A percentile compares a stretch with the other conserved stretches of the same genome.
Evolutionary conservation across 2,113 vertebrate genomes (phyloP).

Genomic region (Nyctibius bracteatus): DNA sequence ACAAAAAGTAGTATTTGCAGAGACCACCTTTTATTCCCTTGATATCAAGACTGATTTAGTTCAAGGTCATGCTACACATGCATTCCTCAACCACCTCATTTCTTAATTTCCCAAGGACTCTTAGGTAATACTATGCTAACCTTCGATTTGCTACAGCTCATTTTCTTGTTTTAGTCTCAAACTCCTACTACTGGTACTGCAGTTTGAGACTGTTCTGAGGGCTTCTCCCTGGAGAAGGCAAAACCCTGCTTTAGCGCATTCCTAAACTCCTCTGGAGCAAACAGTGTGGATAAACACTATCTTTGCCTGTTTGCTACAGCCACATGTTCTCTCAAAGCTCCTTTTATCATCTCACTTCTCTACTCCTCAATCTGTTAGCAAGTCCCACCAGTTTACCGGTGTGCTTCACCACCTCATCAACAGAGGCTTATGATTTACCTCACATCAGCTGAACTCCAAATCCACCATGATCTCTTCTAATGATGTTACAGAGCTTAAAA

Average conservation of each 20-base stretch:
- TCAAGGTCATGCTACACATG: neutral
- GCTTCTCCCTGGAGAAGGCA: neutral
- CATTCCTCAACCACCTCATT: neutral
- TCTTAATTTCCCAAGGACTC: neutral
- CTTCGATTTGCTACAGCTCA: neutral
- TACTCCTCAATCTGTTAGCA: neutral
- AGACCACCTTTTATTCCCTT: neutral
- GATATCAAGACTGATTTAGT: neutral
- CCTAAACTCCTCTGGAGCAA: neutral
- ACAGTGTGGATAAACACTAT: neutral
- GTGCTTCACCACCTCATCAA: neutral
- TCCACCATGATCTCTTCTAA: neutral
- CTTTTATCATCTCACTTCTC: neutral
- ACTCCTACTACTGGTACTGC: neutral
- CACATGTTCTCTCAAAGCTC: rapidly evolving
- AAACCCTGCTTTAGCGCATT: rapidly evolving
- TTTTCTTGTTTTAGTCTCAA: neutral
- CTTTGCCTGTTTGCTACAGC: neutral
- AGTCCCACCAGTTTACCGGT: neutral
- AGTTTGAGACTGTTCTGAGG: neutral
- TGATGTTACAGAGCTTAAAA: neutral
- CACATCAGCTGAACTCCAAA: neutral
- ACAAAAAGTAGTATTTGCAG: neutral
- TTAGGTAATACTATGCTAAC: neutral
- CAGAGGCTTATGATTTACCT: neutral